A percentile compares a stretch with the other conserved stretches of the same genome.
phyloP scores from a whole-genome alignment of 2,113 vertebrate species.

The Platysternon megacephalum region DNA sequence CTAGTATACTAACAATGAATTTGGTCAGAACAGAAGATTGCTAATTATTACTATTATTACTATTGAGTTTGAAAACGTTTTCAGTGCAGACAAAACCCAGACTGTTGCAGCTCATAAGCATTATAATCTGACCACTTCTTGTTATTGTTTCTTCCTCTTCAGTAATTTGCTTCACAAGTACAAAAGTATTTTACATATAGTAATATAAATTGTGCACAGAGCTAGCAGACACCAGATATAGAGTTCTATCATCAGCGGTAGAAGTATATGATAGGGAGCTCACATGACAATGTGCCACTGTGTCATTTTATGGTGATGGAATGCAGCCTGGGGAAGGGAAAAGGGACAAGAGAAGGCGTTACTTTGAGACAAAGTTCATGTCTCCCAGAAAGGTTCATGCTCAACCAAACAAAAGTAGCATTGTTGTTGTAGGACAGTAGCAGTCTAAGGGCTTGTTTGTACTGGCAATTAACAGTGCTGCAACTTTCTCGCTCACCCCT shows the following conservation, averaged over 20 bases:
- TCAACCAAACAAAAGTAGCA: neutral
- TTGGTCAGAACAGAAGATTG: neutral
- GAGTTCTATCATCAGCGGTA: neutral
- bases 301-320: neutral
- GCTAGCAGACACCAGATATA: neutral
- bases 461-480: too few species aligned
- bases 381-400: neutral
- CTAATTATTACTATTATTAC: constrained; percentile 13
- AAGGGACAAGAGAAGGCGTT: neutral
- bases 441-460: neutral
- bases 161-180: neutral
- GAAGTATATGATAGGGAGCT: neutral
- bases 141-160: neutral
- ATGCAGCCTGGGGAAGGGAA: neutral
- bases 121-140: neutral
- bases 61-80: neutral
- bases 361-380: neutral
- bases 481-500: too few species aligned
- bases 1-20: neutral
- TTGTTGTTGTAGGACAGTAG: neutral
- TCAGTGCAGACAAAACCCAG: neutral
- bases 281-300: neutral
- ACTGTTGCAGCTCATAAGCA: neutral
- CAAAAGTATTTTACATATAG: neutral
- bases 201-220: neutral